phyloP scores from a whole-genome alignment of 2,888 invertebrate genomes.

The Trypoxylon attenuatum region DNA sequence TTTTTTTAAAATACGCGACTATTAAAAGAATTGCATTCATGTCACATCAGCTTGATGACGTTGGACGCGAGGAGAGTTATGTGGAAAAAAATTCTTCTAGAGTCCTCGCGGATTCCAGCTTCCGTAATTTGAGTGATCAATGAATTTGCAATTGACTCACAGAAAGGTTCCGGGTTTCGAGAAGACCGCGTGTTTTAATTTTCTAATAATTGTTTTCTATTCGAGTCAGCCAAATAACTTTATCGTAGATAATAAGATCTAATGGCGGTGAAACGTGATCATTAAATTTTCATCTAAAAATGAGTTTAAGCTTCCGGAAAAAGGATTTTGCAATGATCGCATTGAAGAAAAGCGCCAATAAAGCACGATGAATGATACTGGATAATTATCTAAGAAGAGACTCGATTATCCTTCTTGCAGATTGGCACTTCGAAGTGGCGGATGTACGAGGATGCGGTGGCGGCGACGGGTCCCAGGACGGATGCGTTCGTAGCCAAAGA shows the following conservation, averaged over 20 bases:
- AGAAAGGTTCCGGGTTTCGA: conserved; percentile 5
- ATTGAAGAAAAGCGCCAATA: background rate
- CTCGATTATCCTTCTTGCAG: conserved; percentile 1
- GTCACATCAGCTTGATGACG: too few relatives aligned
- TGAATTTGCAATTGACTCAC: conserved; percentile 10
- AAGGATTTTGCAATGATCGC: background rate
- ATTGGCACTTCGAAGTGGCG: background rate
- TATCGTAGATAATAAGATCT: too few relatives aligned
- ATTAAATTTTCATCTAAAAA: too few relatives aligned
- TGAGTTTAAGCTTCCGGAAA: background rate
- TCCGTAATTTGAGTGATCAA: conserved; percentile 21
- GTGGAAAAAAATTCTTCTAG: conserved; percentile 8
- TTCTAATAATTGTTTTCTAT: too few relatives aligned
- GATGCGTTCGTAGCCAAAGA: conserved; percentile 41
- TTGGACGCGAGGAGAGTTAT: background rate
- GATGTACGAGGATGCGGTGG: background rate
- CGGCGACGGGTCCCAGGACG: background rate
- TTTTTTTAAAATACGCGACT: too few relatives aligned
- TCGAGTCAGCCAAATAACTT: too few relatives aligned
- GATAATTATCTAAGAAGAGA: conserved; percentile 10
- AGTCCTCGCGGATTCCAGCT: conserved; percentile 14
- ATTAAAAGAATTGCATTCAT: too few relatives aligned
- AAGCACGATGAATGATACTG: too few relatives aligned
- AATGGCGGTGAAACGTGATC: too few relatives aligned
- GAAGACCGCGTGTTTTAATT: background rate